Evolutionary conservation across 2,888 invertebrate species (phyloP).

Genomic region (Pantelozetes paolii): DNA sequence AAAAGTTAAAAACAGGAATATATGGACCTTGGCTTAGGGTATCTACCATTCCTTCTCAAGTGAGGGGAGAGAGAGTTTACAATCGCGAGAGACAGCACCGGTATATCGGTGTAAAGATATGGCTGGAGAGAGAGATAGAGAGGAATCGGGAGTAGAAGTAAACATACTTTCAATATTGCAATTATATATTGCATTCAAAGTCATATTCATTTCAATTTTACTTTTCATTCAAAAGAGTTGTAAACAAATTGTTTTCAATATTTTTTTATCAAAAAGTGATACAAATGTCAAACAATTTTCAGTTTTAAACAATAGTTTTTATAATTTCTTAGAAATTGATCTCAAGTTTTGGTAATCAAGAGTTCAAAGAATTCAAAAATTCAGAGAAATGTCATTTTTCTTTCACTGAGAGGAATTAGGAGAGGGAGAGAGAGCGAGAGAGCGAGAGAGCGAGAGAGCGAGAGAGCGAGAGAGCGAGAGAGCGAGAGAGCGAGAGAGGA

Average conservation of each 20-base stretch:
- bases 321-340: no score
- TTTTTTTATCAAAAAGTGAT: no score
- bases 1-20: conserved; percentile 16
- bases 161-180: no score
- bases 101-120: neutral
- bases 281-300: no score
- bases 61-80: neutral
- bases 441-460: neutral
- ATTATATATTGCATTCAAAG: no score
- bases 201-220: no score
- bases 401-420: neutral
- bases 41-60: neutral
- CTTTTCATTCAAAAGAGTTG: no score
- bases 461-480: neutral
- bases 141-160: neutral
- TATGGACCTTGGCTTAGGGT: conserved; percentile 16
- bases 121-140: neutral
- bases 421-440: neutral
- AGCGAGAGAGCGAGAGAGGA: neutral
- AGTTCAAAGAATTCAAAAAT: no score
- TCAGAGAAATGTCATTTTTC: no score
- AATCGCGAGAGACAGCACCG: neutral
- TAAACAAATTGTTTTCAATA: no score
- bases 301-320: no score
- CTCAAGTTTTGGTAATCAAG: no score